Base-by-base conservation (phyloP, 2,888 invertebrate species). In the Drosophila diplacantha region DNA sequence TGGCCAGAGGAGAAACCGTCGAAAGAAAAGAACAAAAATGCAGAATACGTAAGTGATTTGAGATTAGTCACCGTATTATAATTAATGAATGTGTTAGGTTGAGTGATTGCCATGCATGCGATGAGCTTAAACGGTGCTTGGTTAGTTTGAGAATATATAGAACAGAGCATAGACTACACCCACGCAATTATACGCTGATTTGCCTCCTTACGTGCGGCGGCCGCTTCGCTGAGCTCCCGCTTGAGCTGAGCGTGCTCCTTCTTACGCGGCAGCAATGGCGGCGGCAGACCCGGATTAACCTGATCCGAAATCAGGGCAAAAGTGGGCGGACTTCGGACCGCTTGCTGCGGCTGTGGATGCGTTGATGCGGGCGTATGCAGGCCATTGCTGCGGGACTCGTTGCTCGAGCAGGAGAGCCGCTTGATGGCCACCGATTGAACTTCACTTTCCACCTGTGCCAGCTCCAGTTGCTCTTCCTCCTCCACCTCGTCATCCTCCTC, bases 101-200 rank as follows among this genome's bases (percentile, higher is more conserved):
- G 12, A 44, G 37, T 34, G 38, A 39, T 43, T 34, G 44, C 29
- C 55, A 63, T 61, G 69, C 73, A 68, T 46, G 54, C 52, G 49
- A 66, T 49, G 49, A 31, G 44, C 18, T 65, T 60, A 60, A 66
- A 57, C 50, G 62, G 64, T 76, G 75, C 58, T 58, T 5, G 44
- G 46, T 59, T 63, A 63, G 60, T 51, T 34, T 20, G 11, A 35
- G 38, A 44, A 39, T 26, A 18, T 18, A 34, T 32, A 54, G 51
- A 65, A 55, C 67, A 79, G 76, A 76, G 72, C 72, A 75, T 75
- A 76, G 78, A 83, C 86, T 86, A 88, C 85, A 88, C 88, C 88
- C 88, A 89, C 88, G 87, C 88, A 80, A 87, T 87, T 75, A 88
- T 87, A 83, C 87, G 87, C 76, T 85, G 85, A 77, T 88, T 88